These are phyloP conservation scores for Pseudococcus viburni DNA, from an alignment of 2,888 invertebrate species.

Conservation along the genomic window DNA sequence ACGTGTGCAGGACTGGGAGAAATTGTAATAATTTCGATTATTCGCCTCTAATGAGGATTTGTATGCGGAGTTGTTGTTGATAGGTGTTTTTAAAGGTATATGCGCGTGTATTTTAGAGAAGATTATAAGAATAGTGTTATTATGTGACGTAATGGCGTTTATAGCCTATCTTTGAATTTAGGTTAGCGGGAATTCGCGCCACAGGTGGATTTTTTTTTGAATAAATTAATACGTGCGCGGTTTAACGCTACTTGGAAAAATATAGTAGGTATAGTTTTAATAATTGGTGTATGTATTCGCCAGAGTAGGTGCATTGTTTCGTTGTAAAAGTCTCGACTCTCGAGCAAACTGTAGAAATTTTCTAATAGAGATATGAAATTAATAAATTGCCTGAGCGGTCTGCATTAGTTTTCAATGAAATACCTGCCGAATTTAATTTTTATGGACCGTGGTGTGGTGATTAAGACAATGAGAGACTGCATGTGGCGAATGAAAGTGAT, in stretches of 20 bases:
- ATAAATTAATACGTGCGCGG: constrained; percentile 20
- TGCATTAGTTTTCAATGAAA: neutral
- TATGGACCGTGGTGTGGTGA: neutral
- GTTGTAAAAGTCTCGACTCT: neutral
- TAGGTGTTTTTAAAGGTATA: neutral
- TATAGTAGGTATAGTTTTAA: neutral
- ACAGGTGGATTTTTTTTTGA: constrained; percentile 35
- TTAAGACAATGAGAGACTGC: neutral
- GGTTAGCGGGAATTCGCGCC: constrained; percentile 40
- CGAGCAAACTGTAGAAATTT: neutral
- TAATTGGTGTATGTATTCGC: neutral
- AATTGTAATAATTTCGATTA: constrained; percentile 15
- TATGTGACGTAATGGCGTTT: constrained; percentile 22
- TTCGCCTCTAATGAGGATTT: neutral
- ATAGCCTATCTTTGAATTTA: neutral
- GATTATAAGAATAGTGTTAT: constrained; percentile 7
- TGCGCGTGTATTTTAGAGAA: neutral
- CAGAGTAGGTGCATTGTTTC: neutral
- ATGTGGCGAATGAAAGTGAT: constrained; percentile 4
- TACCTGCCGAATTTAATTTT: neutral
- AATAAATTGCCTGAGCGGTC: neutral
- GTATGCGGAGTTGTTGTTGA: neutral
- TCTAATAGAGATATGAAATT: constrained; percentile 4
- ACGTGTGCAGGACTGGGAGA: neutral
- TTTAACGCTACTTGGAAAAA: constrained; percentile 15